Percentiles rank a stretch among this genome's conserved stretches.
Conservation (phyloP, 2,888 invertebrate genomes). For the Rhyacophila evoluta region DNA sequence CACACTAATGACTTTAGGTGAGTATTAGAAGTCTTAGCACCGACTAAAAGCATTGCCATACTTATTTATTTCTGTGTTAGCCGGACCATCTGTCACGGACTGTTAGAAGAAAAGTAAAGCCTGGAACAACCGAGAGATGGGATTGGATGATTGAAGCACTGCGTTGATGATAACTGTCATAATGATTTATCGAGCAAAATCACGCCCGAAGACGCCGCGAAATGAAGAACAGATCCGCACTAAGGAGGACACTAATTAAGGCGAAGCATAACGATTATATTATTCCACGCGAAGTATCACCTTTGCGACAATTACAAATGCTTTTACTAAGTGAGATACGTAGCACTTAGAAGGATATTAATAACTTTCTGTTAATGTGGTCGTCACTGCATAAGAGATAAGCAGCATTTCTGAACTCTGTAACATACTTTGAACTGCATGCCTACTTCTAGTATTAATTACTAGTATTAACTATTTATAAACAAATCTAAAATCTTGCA, state of each 20-base stretch:
- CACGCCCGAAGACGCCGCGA: constrained; percentile 45
- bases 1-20: background rate
- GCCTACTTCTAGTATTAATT: too few species aligned
- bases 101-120: constrained; percentile 37
- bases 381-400: background rate
- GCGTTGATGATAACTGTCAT: constrained; percentile 54
- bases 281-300: background rate
- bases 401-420: too few species aligned
- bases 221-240: constrained; percentile 5
- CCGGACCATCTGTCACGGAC: constrained; percentile 52
- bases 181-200: constrained; percentile 53
- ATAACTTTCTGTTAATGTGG: background rate
- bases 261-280: background rate
- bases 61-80: constrained; percentile 4
- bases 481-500: too few species aligned
- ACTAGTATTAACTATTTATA: too few species aligned
- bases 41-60: background rate
- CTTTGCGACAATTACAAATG: background rate
- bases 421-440: too few species aligned
- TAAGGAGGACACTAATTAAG: constrained; percentile 19
- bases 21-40: background rate
- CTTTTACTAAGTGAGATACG: background rate
- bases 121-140: constrained; percentile 47
- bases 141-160: constrained; percentile 54
- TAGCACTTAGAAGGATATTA: background rate